Base-by-base conservation (phyloP, 1,140 invertebrate genomes). In the Danaus melanippus region DNA sequence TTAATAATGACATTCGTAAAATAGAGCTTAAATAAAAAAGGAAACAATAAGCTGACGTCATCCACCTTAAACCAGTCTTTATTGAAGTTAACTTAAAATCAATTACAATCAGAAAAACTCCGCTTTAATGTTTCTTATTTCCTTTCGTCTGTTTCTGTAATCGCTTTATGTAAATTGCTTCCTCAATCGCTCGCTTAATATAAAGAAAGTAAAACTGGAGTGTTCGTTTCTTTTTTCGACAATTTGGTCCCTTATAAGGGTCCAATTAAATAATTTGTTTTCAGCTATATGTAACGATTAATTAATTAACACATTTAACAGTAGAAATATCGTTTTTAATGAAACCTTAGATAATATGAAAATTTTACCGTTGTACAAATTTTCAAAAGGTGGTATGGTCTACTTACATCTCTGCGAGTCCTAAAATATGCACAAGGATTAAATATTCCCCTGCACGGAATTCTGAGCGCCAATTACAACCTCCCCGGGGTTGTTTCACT, bases 401-500 rank as follows among this genome's bases (percentile, higher is more conserved):
- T 32, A 12, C 7, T 9, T 15, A 40, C 44, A 51, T 15, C 52
- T 46, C 57, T 46, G 41, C 43, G 42, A 46, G 11, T 40, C 42
- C 57, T 60, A 12, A 66, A 64, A 69, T 67, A 59, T 67, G 60
- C 61, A 62, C 56, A 45, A 50, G 10, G 51, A 56, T 62, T 56
- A 59, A 67, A 67, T 55, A 60, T 64, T 58, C 55, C 64, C 47
- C 46, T 44, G 42, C 48, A 42, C 45, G 44, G 42, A 42, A 50
- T 40, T 48, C 58, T 12, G 59, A 47, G 61, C 64, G 62, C 65
- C 67, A 73, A 70, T 73, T 73, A 73, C 67, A 54, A 42, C 12
- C 42, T 47, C 53, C 53, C 67, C 21, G 21, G 39, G 51, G 54
- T 48, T 64, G 62, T 63, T 68, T 65, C 62, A 17, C 45, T 53